phyloP scores from a whole-genome alignment of 2,113 vertebrate species.

The Heloderma charlesbogerti region DNA sequence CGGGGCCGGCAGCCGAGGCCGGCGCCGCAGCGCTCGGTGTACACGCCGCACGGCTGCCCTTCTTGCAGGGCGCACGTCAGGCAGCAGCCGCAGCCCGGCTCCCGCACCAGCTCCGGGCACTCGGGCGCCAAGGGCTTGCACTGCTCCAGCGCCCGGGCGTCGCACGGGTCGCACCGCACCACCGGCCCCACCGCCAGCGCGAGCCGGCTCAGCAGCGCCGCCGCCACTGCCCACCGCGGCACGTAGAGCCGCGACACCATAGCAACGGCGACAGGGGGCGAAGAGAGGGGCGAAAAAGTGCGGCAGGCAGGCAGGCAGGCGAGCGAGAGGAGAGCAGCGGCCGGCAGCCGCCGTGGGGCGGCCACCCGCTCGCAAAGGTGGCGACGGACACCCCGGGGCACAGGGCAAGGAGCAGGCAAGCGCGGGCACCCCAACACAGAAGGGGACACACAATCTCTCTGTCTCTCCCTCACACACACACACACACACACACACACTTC shows the following conservation, averaged over 20 bases:
- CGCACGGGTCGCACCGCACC: constrained; percentile 90
- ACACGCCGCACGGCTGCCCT: constrained; percentile 89
- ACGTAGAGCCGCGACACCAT: constrained; percentile 80
- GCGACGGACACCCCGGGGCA: not conserved
- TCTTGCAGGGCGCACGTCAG: constrained; percentile 86
- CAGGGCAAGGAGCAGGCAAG: not conserved
- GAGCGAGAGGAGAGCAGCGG: not conserved
- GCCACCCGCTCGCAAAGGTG: not conserved
- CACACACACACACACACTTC: not conserved
- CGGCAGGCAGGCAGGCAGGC: not conserved
- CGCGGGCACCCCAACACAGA: not conserved
- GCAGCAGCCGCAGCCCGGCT: constrained; percentile 95
- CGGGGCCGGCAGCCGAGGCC: constrained; percentile 85
- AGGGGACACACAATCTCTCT: not conserved
- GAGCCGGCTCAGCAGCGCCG: constrained; percentile 70
- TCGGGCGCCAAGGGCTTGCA: constrained; percentile 84
- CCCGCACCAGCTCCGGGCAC: constrained; percentile 87
- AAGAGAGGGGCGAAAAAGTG: not conserved
- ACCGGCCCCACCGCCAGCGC: constrained; percentile 81
- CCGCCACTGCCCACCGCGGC: constrained; percentile 79
- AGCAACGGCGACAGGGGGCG: constrained; percentile 63
- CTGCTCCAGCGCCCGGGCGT: constrained; percentile 80
- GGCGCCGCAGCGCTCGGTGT: constrained; percentile 89
- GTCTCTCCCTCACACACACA: too few relatives aligned
- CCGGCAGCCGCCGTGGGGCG: not conserved